Evolutionary conservation across 2,797 vertebrate species (phyloP).

Genomic region (Scyliorhinus canicula): DNA sequence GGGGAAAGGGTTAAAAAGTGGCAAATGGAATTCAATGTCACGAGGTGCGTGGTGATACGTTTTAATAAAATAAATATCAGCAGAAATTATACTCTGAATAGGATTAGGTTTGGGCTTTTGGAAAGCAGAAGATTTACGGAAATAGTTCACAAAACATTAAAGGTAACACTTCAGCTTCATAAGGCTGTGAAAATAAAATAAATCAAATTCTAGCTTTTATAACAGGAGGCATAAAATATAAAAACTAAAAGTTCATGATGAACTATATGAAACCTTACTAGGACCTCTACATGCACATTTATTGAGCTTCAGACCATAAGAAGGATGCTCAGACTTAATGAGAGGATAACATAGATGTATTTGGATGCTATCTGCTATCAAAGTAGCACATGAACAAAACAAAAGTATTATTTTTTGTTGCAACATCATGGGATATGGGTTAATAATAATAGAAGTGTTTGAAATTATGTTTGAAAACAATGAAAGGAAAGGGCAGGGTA

Average conservation of each 20-base stretch:
- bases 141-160: neutral
- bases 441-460: neutral
- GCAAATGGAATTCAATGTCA: neutral
- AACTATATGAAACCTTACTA: neutral
- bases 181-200: neutral
- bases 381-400: neutral
- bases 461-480: neutral
- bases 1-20: neutral
- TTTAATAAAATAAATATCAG: neutral
- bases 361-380: neutral
- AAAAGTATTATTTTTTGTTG: neutral
- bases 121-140: neutral
- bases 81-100: neutral
- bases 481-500: neutral
- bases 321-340: neutral
- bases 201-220: neutral
- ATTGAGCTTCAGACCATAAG: neutral
- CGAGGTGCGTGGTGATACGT: neutral
- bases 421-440: neutral
- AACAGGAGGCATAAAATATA: neutral
- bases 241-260: neutral
- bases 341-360: neutral
- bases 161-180: neutral
- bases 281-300: neutral
- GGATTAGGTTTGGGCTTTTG: neutral